Evolutionary conservation across 2,888 invertebrate species (phyloP).

Genomic region (Lepidonotus clava): DNA sequence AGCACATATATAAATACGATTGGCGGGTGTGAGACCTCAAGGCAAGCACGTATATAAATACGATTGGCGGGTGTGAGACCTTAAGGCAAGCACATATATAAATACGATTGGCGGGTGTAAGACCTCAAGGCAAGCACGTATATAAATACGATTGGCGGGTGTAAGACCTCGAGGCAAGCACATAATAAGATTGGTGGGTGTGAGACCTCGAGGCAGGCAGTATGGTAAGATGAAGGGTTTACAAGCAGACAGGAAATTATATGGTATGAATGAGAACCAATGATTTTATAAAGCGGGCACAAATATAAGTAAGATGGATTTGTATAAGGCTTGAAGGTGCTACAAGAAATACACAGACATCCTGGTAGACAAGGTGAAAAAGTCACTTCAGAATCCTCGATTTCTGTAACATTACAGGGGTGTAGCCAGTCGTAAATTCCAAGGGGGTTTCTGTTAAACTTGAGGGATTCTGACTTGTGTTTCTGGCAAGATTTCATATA

Average conservation of each 20-base stretch:
- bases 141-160: neutral
- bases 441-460: too few species aligned
- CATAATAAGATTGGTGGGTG: neutral
- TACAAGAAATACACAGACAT: too few species aligned
- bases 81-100: neutral
- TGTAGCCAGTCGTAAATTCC: too few species aligned
- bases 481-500: too few species aligned
- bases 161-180: neutral
- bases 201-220: neutral
- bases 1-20: neutral
- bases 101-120: neutral
- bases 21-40: neutral
- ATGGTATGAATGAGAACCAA: too few species aligned
- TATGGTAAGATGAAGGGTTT: neutral
- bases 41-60: neutral
- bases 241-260: neutral
- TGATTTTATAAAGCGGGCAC: too few species aligned
- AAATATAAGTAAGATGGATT: neutral
- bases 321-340: too few species aligned
- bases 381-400: too few species aligned
- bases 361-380: too few species aligned
- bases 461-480: too few species aligned
- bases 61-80: neutral
- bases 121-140: neutral
- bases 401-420: too few species aligned